Evolutionary conservation across 2,888 invertebrate species (phyloP).

Genomic region (Acleris laterana): DNA sequence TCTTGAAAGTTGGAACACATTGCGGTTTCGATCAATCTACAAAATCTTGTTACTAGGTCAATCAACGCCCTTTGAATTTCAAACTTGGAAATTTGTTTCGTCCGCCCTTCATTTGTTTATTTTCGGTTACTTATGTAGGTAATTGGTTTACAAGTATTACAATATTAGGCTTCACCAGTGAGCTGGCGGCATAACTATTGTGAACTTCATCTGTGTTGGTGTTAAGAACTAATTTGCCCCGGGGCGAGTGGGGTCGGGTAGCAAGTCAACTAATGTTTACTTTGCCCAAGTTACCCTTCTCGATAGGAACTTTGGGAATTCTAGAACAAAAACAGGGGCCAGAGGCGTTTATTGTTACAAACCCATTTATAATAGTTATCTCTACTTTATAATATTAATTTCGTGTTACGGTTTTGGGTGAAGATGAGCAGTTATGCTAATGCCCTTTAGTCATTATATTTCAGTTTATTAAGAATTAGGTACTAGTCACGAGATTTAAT

Average conservation of each 20-base stretch:
- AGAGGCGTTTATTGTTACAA: conserved; percentile 68
- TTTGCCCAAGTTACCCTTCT: conserved; percentile 52
- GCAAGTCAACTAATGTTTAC: conserved; percentile 61
- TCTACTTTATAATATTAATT: conserved; percentile 59
- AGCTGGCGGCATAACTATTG: conserved; percentile 27
- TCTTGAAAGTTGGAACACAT: conserved; percentile 12
- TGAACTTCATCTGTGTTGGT: conserved; percentile 51
- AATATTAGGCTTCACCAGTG: conserved; percentile 30
- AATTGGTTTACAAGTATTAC: conserved; percentile 30
- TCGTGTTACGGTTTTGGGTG: conserved; percentile 58
- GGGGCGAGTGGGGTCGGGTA: conserved; percentile 46
- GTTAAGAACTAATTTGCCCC: conserved; percentile 66
- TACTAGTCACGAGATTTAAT: no score
- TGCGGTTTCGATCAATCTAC: conserved; percentile 16
- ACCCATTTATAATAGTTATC: conserved; percentile 61
- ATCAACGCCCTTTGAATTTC: conserved; percentile 8
- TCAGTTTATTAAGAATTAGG: conserved; percentile 33
- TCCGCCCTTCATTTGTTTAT: conserved; percentile 12
- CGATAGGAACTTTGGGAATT: conserved; percentile 50
- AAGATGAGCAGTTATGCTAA: conserved; percentile 51
- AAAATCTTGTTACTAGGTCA: conserved; percentile 2
- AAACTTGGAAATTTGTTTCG: conserved; percentile 13
- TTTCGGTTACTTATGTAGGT: conserved; percentile 24
- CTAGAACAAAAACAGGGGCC: conserved; percentile 69
- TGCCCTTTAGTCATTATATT: conserved; percentile 40